Percentiles rank a stretch among this genome's conserved stretches.
Evolutionary conservation across 2,888 invertebrate genomes (phyloP).

Genomic region (Zhuqinia jingwanae): DNA sequence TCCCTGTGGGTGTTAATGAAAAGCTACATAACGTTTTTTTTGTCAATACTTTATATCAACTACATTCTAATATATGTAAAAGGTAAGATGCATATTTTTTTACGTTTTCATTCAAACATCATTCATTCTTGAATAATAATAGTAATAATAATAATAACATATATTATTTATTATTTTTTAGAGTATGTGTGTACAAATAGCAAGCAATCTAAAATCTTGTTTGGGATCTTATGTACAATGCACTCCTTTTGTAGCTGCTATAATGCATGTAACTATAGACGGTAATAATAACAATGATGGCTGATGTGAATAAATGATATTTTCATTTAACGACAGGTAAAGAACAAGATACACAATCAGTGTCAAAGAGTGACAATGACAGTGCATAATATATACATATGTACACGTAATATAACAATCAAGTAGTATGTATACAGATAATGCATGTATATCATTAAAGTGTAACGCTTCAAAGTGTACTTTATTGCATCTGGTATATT

Average conservation of each 20-base stretch:
- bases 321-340: conserved; percentile 63
- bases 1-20: conserved; percentile 71
- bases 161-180: no score
- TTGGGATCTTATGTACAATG: background rate
- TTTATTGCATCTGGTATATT: no score
- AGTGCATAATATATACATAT: conserved; percentile 36
- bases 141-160: no score
- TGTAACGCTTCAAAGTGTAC: no score
- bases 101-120: conserved; percentile 10
- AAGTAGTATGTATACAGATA: no score
- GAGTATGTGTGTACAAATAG: conserved; percentile 3
- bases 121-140: background rate
- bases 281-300: background rate
- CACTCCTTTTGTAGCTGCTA: background rate
- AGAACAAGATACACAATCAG: conserved; percentile 68
- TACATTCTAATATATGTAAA: no score
- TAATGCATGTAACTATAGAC: background rate
- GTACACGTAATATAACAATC: no score
- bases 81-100: background rate
- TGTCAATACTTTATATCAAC: background rate
- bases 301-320: conserved; percentile 66
- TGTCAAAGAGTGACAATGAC: conserved; percentile 71
- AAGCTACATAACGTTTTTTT: conserved; percentile 33
- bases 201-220: conserved; percentile 10
- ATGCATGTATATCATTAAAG: no score